A percentile compares a stretch with the other conserved stretches of the same genome.
Conservation (phyloP, 2,113 vertebrate species). For the Aegotheles bennettii region DNA sequence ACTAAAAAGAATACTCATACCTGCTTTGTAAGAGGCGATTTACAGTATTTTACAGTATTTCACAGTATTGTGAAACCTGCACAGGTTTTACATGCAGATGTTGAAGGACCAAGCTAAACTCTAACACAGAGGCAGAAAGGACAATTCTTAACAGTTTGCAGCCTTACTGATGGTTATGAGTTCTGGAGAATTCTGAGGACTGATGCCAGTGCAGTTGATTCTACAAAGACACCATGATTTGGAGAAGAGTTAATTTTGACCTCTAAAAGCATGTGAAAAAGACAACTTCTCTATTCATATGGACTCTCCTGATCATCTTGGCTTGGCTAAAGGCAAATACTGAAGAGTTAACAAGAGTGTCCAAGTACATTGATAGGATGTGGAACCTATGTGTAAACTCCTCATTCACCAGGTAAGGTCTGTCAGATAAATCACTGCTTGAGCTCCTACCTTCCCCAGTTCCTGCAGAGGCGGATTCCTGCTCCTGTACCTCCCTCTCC, state of each 20-base stretch:
- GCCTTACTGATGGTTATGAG: background rate
- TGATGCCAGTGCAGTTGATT: background rate
- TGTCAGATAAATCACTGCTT: background rate
- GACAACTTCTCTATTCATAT: background rate
- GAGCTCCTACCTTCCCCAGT: conserved; percentile 70
- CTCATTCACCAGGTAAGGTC: background rate
- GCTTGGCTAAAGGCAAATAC: background rate
- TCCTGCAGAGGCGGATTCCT: conserved; percentile 71
- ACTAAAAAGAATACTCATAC: background rate
- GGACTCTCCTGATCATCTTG: background rate
- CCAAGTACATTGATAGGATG: background rate
- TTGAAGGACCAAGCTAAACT: background rate
- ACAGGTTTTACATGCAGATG: background rate
- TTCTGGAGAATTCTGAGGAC: background rate
- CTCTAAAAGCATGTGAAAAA: background rate
- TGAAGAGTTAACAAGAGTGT: background rate
- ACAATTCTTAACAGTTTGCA: background rate
- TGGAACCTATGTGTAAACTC: background rate
- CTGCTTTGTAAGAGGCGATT: background rate
- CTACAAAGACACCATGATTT: background rate
- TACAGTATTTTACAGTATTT: background rate
- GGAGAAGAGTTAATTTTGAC: background rate
- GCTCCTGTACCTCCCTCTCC: conserved; percentile 86
- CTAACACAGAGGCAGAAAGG: background rate
- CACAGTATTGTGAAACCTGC: background rate